These are phyloP conservation scores for Eueremaeus valkanovi DNA, from an alignment of 2,888 invertebrate species.

Conservation along the genomic window DNA sequence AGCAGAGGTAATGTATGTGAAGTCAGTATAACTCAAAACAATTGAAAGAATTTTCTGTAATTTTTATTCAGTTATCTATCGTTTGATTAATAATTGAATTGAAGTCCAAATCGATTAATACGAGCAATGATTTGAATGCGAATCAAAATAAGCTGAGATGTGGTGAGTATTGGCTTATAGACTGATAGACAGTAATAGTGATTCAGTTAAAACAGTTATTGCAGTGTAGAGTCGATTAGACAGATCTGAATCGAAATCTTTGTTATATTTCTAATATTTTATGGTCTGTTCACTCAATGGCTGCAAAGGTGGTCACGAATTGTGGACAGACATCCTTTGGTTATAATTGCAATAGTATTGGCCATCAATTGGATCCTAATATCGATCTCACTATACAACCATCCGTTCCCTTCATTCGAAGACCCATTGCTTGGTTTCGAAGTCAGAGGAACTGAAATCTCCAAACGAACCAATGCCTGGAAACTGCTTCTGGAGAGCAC, in stretches of 20 bases:
- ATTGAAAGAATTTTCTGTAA: too few species aligned
- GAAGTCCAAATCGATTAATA: too few species aligned
- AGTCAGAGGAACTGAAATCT: slow-evolving; percentile 78
- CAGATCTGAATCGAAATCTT: too few species aligned
- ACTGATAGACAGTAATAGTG: too few species aligned
- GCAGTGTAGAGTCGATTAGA: too few species aligned
- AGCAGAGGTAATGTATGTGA: too few species aligned
- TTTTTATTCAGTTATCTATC: too few species aligned
- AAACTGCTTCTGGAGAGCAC: slow-evolving; percentile 74
- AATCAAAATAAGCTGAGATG: neutral
- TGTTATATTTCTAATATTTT: too few species aligned
- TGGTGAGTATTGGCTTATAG: neutral
- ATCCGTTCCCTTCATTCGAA: slow-evolving; percentile 71
- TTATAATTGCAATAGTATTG: neutral
- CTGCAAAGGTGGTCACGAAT: slow-evolving; percentile 11
- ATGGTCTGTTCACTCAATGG: neutral
- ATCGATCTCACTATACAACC: slow-evolving; percentile 62
- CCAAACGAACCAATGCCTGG: slow-evolving; percentile 76
- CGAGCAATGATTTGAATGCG: too few species aligned
- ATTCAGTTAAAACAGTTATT: too few species aligned
- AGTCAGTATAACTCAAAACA: too few species aligned
- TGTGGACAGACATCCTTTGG: slow-evolving; percentile 7
- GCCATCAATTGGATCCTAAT: slow-evolving; percentile 58
- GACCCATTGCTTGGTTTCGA: slow-evolving; percentile 88
- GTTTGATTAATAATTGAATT: neutral